Evolutionary conservation across 2,113 vertebrate species (phyloP).

Genomic region (Brachypodius melanocephalos): DNA sequence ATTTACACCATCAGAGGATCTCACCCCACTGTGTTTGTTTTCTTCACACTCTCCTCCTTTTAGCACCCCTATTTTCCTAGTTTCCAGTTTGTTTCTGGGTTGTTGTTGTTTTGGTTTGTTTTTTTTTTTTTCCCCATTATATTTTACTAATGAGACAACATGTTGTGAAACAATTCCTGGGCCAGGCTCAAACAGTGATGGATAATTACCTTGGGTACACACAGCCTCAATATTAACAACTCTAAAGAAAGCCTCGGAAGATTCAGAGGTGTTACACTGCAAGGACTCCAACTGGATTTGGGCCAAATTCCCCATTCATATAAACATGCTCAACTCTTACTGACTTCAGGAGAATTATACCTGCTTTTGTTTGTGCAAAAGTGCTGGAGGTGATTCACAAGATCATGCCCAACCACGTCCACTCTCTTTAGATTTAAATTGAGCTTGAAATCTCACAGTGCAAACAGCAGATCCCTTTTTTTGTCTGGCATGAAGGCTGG

Average conservation of each 20-base stretch:
- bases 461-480: background rate
- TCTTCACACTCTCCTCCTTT: background rate
- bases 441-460: background rate
- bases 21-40: background rate
- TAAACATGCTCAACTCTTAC: background rate
- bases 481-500: background rate
- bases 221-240: background rate
- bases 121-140: background rate
- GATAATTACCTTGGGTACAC: constrained; percentile 37
- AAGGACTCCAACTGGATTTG: background rate
- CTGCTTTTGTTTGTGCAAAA: background rate
- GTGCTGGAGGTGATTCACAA: background rate
- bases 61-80: background rate
- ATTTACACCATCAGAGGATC: background rate
- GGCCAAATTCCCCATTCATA: background rate
- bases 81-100: background rate
- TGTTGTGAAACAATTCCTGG: constrained; percentile 13
- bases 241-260: background rate
- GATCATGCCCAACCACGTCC: background rate
- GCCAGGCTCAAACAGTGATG: background rate
- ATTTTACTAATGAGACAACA: constrained; percentile 29
- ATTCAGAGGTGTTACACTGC: constrained; percentile 3
- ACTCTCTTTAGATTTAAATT: background rate
- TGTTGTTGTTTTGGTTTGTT: fast-evolving
- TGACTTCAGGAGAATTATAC: background rate